phyloP scores from a whole-genome alignment of 2,888 invertebrate genomes.

The Drosophila lutescens region DNA sequence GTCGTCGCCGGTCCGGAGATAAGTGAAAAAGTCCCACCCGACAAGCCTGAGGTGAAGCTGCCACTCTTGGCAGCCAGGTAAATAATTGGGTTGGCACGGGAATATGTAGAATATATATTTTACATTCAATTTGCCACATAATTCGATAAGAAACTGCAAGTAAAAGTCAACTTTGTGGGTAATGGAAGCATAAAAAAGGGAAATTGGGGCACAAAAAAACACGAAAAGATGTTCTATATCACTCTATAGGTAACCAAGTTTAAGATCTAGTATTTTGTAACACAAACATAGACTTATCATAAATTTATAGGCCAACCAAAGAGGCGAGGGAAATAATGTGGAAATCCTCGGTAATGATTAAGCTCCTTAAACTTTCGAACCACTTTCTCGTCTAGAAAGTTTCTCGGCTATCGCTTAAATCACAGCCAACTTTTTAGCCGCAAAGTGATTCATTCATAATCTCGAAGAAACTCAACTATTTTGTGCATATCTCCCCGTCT shows the following conservation, averaged over 20 bases:
- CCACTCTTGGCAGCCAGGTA: conserved; percentile 1
- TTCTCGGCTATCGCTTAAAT: conserved; percentile 8
- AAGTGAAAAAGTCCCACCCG: conserved; percentile 19
- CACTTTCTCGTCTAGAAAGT: conserved; percentile 14
- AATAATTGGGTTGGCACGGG: conserved; percentile 25
- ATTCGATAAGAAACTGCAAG: not conserved
- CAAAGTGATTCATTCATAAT: conserved; percentile 45
- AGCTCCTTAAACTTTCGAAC: not conserved
- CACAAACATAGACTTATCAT: too few species aligned
- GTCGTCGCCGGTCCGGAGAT: conserved; percentile 28
- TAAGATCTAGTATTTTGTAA: too few species aligned
- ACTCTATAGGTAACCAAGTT: too few species aligned
- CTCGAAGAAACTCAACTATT: conserved; percentile 18
- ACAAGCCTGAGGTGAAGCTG: conserved; percentile 18
- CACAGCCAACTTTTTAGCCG: conserved; percentile 27
- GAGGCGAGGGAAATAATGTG: not conserved
- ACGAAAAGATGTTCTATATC: too few species aligned
- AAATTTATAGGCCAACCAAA: not conserved
- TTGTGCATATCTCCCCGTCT: conserved; percentile 16
- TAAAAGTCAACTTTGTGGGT: too few species aligned
- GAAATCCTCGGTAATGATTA: not conserved
- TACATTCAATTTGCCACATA: conserved; percentile 14
- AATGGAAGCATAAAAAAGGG: too few species aligned
- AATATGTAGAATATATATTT: conserved; percentile 2
- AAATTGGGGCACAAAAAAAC: too few species aligned